Evolutionary conservation across 2,888 invertebrate genomes (phyloP).

Genomic region (Chymomyza procnemis): DNA sequence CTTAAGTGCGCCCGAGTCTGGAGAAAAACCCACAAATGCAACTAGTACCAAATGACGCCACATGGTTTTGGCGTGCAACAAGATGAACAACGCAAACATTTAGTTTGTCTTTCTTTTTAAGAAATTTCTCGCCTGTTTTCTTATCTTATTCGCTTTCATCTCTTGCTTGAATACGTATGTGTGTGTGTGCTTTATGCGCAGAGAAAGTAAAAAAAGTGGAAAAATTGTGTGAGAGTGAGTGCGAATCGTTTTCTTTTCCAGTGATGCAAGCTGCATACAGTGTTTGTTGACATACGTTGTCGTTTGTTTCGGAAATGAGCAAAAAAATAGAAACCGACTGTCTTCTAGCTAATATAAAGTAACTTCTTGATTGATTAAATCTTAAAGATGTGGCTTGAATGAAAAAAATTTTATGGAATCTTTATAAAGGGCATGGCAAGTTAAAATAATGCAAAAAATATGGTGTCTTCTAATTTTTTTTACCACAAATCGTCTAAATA

Average conservation of each 20-base stretch:
- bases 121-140: neutral
- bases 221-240: neutral
- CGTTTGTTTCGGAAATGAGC: slow-evolving; percentile 37
- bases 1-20: slow-evolving; percentile 55
- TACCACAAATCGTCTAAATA: too few relatives aligned
- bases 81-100: slow-evolving; percentile 65
- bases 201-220: neutral
- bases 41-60: slow-evolving; percentile 39
- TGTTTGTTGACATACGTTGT: slow-evolving; percentile 53
- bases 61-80: slow-evolving; percentile 44
- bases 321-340: too few relatives aligned
- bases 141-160: neutral
- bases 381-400: too few relatives aligned
- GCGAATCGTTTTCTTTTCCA: neutral
- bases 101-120: neutral
- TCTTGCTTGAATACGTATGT: neutral
- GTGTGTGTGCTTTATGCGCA: slow-evolving; percentile 21
- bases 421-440: too few relatives aligned
- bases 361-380: neutral
- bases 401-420: too few relatives aligned
- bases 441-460: too few relatives aligned
- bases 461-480: too few relatives aligned
- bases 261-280: slow-evolving; percentile 40
- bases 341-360: neutral
- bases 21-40: slow-evolving; percentile 20